These are phyloP conservation scores for Lates calcarifer DNA, from an alignment of 2,113 vertebrate genomes.

Conservation along the genomic window DNA sequence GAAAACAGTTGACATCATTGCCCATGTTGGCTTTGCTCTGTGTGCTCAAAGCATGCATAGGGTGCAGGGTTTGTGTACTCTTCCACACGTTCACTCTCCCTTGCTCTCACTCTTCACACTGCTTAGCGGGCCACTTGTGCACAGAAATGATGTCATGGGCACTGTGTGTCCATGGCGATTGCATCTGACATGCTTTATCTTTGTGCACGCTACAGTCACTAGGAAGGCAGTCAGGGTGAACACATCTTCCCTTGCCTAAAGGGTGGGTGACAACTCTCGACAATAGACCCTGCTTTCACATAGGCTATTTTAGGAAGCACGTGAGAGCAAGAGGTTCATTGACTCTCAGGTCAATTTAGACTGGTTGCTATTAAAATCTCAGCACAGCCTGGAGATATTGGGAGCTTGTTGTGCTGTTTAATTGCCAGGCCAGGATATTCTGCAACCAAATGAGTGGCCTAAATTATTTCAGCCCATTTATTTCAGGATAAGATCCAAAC, in stretches of 20 bases:
- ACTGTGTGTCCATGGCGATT: constrained; percentile 78
- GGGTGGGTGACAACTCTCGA: constrained; percentile 60
- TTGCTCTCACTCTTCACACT: constrained; percentile 59
- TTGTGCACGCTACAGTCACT: constrained; percentile 80
- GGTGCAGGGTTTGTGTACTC: constrained; percentile 74
- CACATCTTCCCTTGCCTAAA: constrained; percentile 67
- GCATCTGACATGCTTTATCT: constrained; percentile 86
- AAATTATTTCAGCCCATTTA: constrained; percentile 69
- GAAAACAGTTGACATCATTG: constrained; percentile 83
- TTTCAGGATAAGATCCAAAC: constrained; percentile 58
- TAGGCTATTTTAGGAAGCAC: constrained; percentile 81
- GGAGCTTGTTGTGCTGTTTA: constrained; percentile 56
- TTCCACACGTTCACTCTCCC: constrained; percentile 66
- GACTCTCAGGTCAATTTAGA: constrained; percentile 59
- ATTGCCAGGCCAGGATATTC: constrained; percentile 62
- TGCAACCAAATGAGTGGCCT: constrained; percentile 54
- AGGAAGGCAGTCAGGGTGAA: constrained; percentile 62
- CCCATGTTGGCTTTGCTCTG: constrained; percentile 74
- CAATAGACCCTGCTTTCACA: constrained; percentile 78
- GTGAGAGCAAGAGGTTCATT: constrained; percentile 69
- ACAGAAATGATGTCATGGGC: constrained; percentile 83
- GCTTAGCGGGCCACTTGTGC: constrained; percentile 55
- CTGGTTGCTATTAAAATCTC: constrained; percentile 51
- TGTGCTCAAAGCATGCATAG: constrained; percentile 76
- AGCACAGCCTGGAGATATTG: constrained; percentile 45